Conservation (phyloP, 1,140 invertebrate genomes). For the Plectrocnemia conspersa region DNA sequence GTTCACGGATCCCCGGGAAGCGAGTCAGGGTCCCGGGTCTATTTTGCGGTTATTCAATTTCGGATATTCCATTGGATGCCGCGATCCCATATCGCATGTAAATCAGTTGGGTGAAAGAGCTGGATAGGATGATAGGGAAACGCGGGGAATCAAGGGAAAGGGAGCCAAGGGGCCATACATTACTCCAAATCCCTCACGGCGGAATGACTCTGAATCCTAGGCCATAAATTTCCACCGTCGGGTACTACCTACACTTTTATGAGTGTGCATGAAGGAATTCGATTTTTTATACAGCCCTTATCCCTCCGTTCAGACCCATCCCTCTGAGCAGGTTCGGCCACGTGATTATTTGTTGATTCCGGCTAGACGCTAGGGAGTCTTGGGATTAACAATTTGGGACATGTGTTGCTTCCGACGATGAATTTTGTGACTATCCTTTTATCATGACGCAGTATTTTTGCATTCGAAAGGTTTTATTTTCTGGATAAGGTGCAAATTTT, state of each 20-base stretch:
- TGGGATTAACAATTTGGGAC: too few species aligned
- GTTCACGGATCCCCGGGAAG: slow-evolving; percentile 18
- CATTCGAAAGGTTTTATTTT: too few species aligned
- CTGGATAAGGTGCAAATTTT: too few species aligned
- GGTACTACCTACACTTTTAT: background rate
- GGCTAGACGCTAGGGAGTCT: too few species aligned
- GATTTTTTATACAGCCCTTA: background rate
- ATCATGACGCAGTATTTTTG: too few species aligned
- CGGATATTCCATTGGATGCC: slow-evolving; percentile 23
- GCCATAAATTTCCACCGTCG: slow-evolving; percentile 2
- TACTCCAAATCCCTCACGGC: slow-evolving; percentile 7
- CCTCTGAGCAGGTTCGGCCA: too few species aligned
- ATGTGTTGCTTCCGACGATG: too few species aligned
- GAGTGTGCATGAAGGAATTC: slow-evolving; percentile 1
- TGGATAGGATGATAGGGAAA: too few species aligned
- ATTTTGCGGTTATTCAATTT: slow-evolving; percentile 34
- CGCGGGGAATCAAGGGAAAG: background rate
- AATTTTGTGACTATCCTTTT: too few species aligned
- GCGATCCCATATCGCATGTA: slow-evolving; percentile 28
- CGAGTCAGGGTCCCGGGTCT: slow-evolving; percentile 25
- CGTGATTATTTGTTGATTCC: too few species aligned
- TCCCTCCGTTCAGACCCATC: too few species aligned
- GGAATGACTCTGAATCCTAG: slow-evolving; percentile 2
- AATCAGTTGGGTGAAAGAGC: slow-evolving; percentile 19
- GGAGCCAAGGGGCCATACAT: slow-evolving; percentile 3